Percentiles rank a stretch among this genome's conserved stretches.
Evolutionary conservation across 2,113 vertebrate species (phyloP).

Genomic region (Larimichthys crocea): DNA sequence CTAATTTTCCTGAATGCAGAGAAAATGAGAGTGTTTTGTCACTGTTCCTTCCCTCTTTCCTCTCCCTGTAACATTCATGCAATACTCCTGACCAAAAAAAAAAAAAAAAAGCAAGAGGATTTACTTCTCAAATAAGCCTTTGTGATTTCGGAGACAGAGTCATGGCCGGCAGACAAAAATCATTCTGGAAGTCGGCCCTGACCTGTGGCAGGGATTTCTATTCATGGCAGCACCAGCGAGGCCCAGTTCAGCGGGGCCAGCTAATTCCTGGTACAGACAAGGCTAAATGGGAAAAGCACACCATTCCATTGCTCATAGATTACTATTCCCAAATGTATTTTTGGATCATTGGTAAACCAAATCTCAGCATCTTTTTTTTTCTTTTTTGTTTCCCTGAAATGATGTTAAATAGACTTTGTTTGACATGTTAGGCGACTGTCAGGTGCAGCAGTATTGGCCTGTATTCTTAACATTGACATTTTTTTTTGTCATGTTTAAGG

Average conservation of each 20-base stretch:
- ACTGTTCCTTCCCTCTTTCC: background rate
- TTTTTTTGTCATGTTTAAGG: background rate
- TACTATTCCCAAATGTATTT: conserved; percentile 42
- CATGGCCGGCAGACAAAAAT: conserved; percentile 67
- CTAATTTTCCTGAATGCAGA: conserved; percentile 19
- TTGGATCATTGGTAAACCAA: conserved; percentile 46
- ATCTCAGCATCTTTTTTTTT: conserved; percentile 17
- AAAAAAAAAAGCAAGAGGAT: conserved; percentile 47
- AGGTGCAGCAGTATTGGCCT: conserved; percentile 1
- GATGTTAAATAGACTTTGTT: background rate
- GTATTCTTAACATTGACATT: background rate
- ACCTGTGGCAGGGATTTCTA: conserved; percentile 69
- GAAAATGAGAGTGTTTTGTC: background rate
- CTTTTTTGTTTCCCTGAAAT: conserved; percentile 23
- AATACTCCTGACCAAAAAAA: conserved; percentile 14
- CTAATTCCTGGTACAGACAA: conserved; percentile 65
- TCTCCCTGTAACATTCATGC: conserved; percentile 39
- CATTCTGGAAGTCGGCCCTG: conserved; percentile 69
- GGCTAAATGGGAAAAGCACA: conserved; percentile 58
- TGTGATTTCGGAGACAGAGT: conserved; percentile 58
- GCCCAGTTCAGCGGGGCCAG: conserved; percentile 58
- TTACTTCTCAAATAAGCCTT: conserved; percentile 74
- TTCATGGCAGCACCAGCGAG: conserved; percentile 54
- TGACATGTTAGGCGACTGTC: background rate
- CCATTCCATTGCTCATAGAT: conserved; percentile 46